Evolutionary conservation across 2,888 invertebrate species (phyloP).

Genomic region (Cephus sareptanus): DNA sequence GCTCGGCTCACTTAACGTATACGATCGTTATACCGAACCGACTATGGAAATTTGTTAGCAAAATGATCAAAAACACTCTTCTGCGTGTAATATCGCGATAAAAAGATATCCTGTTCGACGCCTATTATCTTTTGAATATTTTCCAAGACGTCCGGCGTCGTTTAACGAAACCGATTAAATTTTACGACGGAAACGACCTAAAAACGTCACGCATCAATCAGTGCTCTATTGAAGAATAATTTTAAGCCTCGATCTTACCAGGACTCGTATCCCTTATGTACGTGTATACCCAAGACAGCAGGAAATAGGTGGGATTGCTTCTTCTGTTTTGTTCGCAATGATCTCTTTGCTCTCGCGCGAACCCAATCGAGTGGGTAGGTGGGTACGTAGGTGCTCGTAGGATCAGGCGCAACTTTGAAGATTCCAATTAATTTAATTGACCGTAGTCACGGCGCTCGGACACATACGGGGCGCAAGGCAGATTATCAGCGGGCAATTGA

Average conservation of each 20-base stretch:
- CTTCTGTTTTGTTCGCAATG: not conserved
- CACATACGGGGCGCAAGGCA: slow-evolving; percentile 8
- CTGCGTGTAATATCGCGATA: not conserved
- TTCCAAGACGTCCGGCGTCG: not conserved
- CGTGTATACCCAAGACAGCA: not conserved
- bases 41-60: too few species aligned
- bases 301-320: not conserved
- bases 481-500: not conserved
- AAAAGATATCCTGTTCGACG: not conserved
- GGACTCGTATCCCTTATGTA: not conserved
- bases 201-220: not conserved
- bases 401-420: slow-evolving; percentile 2
- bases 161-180: not conserved
- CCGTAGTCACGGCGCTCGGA: slow-evolving; percentile 13
- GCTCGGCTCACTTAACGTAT: not conserved
- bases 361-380: not conserved
- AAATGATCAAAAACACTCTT: not conserved
- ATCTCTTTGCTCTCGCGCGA: not conserved
- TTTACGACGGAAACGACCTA: not conserved
- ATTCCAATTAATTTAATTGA: slow-evolving; percentile 9
- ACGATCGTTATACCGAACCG: not conserved
- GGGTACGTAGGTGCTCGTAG: not conserved
- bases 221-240: not conserved
- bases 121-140: not conserved
- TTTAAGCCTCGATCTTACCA: not conserved